These are phyloP conservation scores for Aurelia aurita complex sp. Pacific DNA, from an alignment of 30 jellyfish, hydroid and myxozoan species.

Conservation along the genomic window DNA sequence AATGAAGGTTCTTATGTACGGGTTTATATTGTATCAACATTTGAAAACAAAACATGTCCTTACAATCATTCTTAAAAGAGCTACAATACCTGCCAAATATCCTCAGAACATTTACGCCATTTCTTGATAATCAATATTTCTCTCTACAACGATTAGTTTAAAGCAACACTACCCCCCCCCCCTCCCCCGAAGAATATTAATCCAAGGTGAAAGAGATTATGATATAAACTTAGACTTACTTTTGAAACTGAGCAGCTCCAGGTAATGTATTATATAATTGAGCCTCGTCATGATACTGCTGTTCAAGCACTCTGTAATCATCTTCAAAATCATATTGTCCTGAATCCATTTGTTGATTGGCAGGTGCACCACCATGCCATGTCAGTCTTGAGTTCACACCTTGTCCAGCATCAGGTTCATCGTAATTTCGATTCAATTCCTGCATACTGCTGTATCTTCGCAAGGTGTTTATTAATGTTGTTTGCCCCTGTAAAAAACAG, in stretches of 20 bases:
- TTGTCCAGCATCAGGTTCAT: constrained; percentile 53
- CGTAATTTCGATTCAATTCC: constrained; percentile 62
- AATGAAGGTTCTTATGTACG: too few species aligned
- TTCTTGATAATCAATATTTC: too few species aligned
- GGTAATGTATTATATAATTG: background rate
- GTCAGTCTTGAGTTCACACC: constrained; percentile 43
- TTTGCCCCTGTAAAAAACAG: constrained; percentile 70
- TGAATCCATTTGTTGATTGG: constrained; percentile 12
- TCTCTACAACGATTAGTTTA: too few species aligned
- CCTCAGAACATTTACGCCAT: too few species aligned
- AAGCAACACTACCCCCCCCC: too few species aligned
- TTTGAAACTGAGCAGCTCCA: constrained; percentile 34
- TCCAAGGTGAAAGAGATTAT: too few species aligned
- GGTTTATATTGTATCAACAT: too few species aligned
- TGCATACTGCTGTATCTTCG: constrained; percentile 92
- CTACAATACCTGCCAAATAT: too few species aligned
- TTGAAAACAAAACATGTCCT: background rate
- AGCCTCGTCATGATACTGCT: constrained; percentile 57
- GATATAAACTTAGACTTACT: constrained; percentile 2
- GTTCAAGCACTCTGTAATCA: constrained; percentile 70
- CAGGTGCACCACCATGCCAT: constrained; percentile 64
- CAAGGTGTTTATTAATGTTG: constrained; percentile 73
- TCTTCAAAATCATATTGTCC: constrained; percentile 65
- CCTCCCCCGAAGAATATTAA: too few species aligned
- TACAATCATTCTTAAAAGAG: too few species aligned